Percentiles rank a stretch among this genome's conserved stretches.
phyloP scores from a whole-genome alignment of 2,888 invertebrate species.

The Scaeva pyrastri region DNA sequence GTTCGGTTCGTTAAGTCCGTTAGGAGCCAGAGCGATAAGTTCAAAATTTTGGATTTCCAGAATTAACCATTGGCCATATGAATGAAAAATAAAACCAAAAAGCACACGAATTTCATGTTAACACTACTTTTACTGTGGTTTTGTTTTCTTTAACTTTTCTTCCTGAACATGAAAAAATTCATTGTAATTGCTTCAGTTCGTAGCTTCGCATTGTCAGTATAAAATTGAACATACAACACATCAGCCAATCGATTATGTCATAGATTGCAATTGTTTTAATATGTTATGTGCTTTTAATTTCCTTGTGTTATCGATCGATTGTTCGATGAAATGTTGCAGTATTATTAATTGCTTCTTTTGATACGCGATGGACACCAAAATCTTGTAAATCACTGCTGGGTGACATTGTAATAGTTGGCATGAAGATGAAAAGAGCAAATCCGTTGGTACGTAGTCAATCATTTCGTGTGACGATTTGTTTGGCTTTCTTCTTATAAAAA shows the following conservation, averaged over 20 bases:
- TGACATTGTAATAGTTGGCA: slow-evolving; percentile 69
- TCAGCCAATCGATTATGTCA: slow-evolving; percentile 67
- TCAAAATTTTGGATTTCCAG: slow-evolving; percentile 5
- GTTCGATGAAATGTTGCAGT: slow-evolving; percentile 60
- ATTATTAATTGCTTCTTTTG: slow-evolving; percentile 38
- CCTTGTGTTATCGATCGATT: slow-evolving; percentile 66
- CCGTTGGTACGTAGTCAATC: slow-evolving; percentile 62
- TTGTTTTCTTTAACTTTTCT: slow-evolving; percentile 10
- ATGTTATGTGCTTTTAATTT: slow-evolving; percentile 74
- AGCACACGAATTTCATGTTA: slow-evolving; percentile 5
- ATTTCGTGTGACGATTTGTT: slow-evolving; percentile 54
- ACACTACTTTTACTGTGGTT: too few relatives aligned
- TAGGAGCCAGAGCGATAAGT: slow-evolving; percentile 4
- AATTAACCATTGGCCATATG: neutral
- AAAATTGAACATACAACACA: slow-evolving; percentile 18
- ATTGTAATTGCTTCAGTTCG: slow-evolving; percentile 31
- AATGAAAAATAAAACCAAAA: neutral
- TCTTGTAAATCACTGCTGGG: slow-evolving; percentile 21
- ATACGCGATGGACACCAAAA: neutral
- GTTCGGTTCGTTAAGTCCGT: slow-evolving; percentile 5
- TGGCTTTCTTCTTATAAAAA: slow-evolving; percentile 1
- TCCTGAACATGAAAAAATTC: slow-evolving; percentile 30
- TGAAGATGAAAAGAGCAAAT: slow-evolving; percentile 65
- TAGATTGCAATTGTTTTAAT: slow-evolving; percentile 71
- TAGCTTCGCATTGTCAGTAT: neutral